Conservation (phyloP, 2,797 vertebrate species). For the Danio aesculapii region DNA sequence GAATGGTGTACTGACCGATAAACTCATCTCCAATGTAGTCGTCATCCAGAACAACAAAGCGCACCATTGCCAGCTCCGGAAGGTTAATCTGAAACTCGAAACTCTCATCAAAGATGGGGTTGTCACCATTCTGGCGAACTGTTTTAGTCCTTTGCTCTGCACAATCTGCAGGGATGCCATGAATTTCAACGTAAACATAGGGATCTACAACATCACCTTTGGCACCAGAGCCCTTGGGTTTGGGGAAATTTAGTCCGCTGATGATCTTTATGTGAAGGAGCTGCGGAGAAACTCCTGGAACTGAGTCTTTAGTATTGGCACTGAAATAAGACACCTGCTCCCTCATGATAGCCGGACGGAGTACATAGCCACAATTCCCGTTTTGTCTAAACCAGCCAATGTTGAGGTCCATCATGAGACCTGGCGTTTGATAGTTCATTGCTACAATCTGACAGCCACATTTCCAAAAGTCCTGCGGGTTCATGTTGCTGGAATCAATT, state of each 20-base stretch:
- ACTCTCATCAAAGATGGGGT: slow-evolving; percentile 97
- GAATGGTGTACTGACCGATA: slow-evolving; percentile 97
- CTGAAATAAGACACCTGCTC: slow-evolving; percentile 98
- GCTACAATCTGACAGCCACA: slow-evolving; percentile 98
- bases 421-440: slow-evolving; percentile 98
- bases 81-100: slow-evolving; percentile 99
- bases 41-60: slow-evolving; percentile 96
- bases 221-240: slow-evolving; percentile 97
- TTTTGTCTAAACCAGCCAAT: slow-evolving; percentile 98
- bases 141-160: slow-evolving; percentile 98
- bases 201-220: slow-evolving; percentile 98
- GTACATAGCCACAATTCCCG: slow-evolving; percentile 94
- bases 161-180: slow-evolving; percentile 97
- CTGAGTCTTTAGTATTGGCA: slow-evolving; percentile 96
- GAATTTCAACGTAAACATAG: slow-evolving; percentile 96
- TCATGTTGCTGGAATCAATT: slow-evolving; percentile 99
- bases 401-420: slow-evolving; percentile 99
- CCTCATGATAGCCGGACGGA: slow-evolving; percentile 97
- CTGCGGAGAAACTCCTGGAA: slow-evolving; percentile 97
- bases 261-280: slow-evolving; percentile 98
- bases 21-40: slow-evolving; percentile 99
- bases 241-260: slow-evolving; percentile 98
- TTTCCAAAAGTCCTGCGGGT: slow-evolving; percentile 99
- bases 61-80: slow-evolving; percentile 96
- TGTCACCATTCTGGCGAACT: slow-evolving; percentile 94